phyloP scores from a whole-genome alignment of 2,888 invertebrate genomes.

The Hypolimnas misippus region DNA sequence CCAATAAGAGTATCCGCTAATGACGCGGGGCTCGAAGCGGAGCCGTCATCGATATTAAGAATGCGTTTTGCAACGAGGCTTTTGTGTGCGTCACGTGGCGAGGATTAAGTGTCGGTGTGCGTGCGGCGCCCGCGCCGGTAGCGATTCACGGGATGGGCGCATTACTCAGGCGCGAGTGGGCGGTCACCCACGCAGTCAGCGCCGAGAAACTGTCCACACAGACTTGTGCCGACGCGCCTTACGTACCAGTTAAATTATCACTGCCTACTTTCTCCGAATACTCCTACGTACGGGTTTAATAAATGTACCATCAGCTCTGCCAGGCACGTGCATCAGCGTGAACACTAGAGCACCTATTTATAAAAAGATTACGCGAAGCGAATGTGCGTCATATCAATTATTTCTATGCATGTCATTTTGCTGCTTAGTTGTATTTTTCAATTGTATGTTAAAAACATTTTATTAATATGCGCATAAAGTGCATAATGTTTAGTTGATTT shows the following conservation, averaged over 20 bases:
- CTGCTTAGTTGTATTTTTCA: not conserved
- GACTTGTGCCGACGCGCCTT: constrained; percentile 53
- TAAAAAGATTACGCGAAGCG: not conserved
- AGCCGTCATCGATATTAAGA: constrained; percentile 35
- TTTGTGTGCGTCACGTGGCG: constrained; percentile 19
- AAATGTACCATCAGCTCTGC: constrained; percentile 27
- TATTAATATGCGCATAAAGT: constrained; percentile 1
- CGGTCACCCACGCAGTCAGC: constrained; percentile 50
- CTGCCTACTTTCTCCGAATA: constrained; percentile 60
- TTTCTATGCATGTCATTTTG: not conserved
- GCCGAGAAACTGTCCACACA: constrained; percentile 56
- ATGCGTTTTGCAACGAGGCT: constrained; percentile 42
- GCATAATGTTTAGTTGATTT: not conserved
- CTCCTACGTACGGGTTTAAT: constrained; percentile 49
- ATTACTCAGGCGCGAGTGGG: constrained; percentile 52
- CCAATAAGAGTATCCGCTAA: constrained; percentile 36
- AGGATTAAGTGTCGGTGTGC: constrained; percentile 9
- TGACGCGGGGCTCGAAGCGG: constrained; percentile 18
- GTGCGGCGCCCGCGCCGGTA: constrained; percentile 19
- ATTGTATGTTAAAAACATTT: not conserved
- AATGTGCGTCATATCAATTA: constrained; percentile 5
- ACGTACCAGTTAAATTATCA: constrained; percentile 45
- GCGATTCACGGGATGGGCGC: constrained; percentile 29
- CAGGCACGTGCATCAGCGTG: constrained; percentile 10
- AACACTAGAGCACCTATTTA: constrained; percentile 5